phyloP scores from a whole-genome alignment of 2,888 invertebrate species.

The Conus canariensis region DNA sequence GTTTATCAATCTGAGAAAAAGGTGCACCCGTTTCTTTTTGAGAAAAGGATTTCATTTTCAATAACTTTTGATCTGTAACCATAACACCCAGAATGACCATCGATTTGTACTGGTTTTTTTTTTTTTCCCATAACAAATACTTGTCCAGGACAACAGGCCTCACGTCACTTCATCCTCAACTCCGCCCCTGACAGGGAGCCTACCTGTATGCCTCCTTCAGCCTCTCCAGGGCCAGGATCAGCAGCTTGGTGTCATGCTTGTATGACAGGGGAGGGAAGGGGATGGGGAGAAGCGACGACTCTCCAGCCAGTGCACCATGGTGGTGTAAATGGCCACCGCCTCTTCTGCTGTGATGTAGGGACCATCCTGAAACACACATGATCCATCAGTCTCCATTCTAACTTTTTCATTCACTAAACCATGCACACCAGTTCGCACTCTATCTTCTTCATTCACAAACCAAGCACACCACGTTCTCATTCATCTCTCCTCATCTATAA shows the following conservation, averaged over 20 bases:
- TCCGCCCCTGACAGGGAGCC: background rate
- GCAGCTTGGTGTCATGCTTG: conserved; percentile 98
- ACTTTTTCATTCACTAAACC: background rate
- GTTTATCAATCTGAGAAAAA: too few species aligned
- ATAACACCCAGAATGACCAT: too few species aligned
- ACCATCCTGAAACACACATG: conserved; percentile 86
- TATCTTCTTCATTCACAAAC: background rate
- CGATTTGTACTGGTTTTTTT: too few species aligned
- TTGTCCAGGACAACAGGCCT: too few species aligned
- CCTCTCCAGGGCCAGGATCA: conserved; percentile 97
- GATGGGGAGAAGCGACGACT: conserved; percentile 98
- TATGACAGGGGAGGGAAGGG: conserved; percentile 99
- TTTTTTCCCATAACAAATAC: too few species aligned
- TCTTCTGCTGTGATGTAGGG: conserved; percentile 99
- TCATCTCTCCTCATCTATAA: too few species aligned
- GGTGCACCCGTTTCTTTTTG: too few species aligned
- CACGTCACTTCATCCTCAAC: too few species aligned
- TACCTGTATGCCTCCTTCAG: conserved; percentile 95
- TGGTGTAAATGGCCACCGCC: conserved; percentile 99
- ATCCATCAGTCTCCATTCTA: background rate
- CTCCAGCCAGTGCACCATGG: conserved; percentile 99
- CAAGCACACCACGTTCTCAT: background rate
- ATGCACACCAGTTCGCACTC: too few species aligned
- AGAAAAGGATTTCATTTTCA: too few species aligned
- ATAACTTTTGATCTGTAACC: too few species aligned